Conservation (phyloP, 2,113 vertebrate species). For the Trematocara unimaculatum region DNA sequence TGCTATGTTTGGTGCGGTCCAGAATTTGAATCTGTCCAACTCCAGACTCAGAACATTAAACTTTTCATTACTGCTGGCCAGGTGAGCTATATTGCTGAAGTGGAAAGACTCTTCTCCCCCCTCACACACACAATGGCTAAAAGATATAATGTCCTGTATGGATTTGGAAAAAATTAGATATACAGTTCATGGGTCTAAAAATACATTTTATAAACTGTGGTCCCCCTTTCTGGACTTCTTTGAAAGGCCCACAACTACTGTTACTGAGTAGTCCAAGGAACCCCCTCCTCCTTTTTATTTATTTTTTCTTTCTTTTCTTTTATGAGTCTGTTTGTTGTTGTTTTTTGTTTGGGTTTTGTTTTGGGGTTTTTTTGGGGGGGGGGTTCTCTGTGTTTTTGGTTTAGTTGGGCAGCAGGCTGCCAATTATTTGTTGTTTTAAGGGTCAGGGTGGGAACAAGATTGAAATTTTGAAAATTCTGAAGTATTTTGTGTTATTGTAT, state of each 20-base stretch:
- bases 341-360: not conserved
- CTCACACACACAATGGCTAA: not conserved
- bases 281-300: not conserved
- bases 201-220: not conserved
- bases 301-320: not conserved
- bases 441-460: not conserved
- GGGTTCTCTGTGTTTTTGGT: not conserved
- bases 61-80: not conserved
- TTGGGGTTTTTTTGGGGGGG: fast-evolving
- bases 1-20: not conserved
- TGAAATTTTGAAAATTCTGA: not conserved
- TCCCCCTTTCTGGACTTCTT: not conserved
- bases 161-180: not conserved
- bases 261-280: not conserved
- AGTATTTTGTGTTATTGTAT: not conserved
- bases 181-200: not conserved
- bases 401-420: not conserved
- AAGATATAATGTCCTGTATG: not conserved
- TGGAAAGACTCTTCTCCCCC: not conserved
- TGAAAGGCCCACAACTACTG: not conserved
- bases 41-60: not conserved
- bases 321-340: not conserved
- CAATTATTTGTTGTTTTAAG: not conserved
- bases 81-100: not conserved
- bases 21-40: not conserved